These are phyloP conservation scores for Axea sp. DNA, from an alignment of 2,888 invertebrate species.

Conservation along the genomic window DNA sequence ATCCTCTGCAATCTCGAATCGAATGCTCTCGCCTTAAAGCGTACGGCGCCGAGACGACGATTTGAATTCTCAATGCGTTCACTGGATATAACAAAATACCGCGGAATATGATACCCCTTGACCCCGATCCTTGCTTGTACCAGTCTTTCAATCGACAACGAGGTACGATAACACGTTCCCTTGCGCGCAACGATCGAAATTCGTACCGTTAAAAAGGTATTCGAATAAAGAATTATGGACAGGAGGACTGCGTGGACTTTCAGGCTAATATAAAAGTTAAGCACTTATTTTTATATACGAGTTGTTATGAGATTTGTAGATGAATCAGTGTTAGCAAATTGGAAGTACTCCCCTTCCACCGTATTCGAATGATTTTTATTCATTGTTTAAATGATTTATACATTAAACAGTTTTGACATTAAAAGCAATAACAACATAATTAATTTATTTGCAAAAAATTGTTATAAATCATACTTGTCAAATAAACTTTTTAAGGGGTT, in stretches of 20 bases:
- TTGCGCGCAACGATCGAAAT: constrained; percentile 46
- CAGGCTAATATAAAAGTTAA: constrained; percentile 63
- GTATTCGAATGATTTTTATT: too few species aligned
- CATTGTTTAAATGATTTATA: too few species aligned
- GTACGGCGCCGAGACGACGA: constrained; percentile 4
- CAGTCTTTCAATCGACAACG: constrained; percentile 28
- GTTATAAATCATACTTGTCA: too few species aligned
- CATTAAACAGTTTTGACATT: too few species aligned
- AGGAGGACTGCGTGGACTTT: constrained; percentile 40
- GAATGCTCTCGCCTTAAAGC: constrained; percentile 12
- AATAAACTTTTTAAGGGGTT: too few species aligned
- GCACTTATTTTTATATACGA: constrained; percentile 75
- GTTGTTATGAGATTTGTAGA: too few species aligned
- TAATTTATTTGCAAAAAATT: too few species aligned
- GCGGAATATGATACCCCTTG: constrained; percentile 1
- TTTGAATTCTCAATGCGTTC: constrained; percentile 9
- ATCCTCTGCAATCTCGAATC: constrained; percentile 9
- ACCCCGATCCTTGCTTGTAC: constrained; percentile 2
- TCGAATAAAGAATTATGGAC: constrained; percentile 19
- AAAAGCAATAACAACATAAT: too few species aligned
- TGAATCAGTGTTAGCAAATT: too few species aligned
- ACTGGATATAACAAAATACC: constrained; percentile 7
- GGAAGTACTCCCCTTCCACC: too few species aligned
- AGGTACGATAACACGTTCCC: constrained; percentile 12
- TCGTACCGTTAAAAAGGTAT: constrained; percentile 21